Base-by-base conservation (phyloP, 2,113 vertebrate species). In the Corythaixoides concolor region DNA sequence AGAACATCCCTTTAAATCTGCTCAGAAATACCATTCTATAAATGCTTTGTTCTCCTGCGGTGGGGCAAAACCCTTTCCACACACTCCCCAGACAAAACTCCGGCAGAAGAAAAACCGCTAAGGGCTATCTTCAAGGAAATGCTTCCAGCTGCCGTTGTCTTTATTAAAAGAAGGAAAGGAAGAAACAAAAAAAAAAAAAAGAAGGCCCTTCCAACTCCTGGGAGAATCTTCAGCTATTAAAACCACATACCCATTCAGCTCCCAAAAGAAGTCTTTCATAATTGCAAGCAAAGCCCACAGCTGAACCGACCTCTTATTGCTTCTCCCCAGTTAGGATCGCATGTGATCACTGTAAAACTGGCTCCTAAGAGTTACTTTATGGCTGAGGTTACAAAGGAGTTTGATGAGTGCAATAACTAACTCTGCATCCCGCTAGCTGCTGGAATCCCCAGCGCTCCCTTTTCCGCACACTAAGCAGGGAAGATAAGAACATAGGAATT, bases 151-250 rank as follows among this genome's bases (percentile, higher is more conserved):
- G 69, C 68, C 92, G 77, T 87, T 95, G 83, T 95, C 93, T 94
- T 87, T 82, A 95, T 89, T 87, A 96, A 93, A 96, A 96, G 80
- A 81, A 92, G 73, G 52, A 90, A 95, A 91, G 86, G 82, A 84
- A 78, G 83, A 81, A 93, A 95, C 67, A 88, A 59, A 64, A 63
- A 75, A 63, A 85, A 87, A 87, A 39, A 39, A 39, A 39, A 39
- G 11, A 39, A 62, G 33, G 5, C 32, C 45, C 7, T 69, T 89
- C 45, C 59, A 94, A 0, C 50, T 95, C 95, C 91, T 77, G 70
- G 41, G 93, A 93, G 85, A 91, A 73, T 85, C 70, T 80, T 62
- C 90, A 89, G 91, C 91, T 96, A 95, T 96, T 97, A 95, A 96
- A 96, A 91, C 88, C 85, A 91, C 82, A 80, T 72, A 76, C 45